Evolutionary conservation across 2,113 vertebrate genomes (phyloP), one percentile per base, ranked within the genome.

Genomic region (Burhinus bistriatus): DNA sequence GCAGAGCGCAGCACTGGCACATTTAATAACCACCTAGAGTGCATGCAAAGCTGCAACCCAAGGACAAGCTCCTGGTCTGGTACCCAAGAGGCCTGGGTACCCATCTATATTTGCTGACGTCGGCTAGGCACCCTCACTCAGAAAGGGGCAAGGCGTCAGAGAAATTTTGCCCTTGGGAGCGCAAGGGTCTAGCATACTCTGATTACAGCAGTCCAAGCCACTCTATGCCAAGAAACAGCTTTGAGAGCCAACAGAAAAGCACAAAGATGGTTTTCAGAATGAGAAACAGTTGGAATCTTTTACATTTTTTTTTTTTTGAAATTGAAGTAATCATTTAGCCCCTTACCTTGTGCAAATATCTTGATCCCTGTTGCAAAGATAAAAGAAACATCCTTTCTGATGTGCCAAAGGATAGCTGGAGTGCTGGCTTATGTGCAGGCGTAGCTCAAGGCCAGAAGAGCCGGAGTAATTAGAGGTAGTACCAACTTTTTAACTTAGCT

Each of bases 1-100:
- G 93, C 94, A 97, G 97, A 97, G 97, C 0, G 96, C 97, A 97
- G 97, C 93, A 97, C 25, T 0, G 85, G 34, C 82, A 90, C 64
- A 25, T 26, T 20, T 19, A 78, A 29, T 5, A 57, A 32, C 45
- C 42, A 66, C 32, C 44, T 5, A 9, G 36, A 14, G 36, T 1
- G 2, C 1, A 1, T 1, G 40, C 61, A 51, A 32, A 65, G 51
- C 75, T 70, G 68, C 55, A 51, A 17, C 21, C 5, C 51, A 42
- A 83, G 40, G 51, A 66, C 57, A 11, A 17, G 38, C 83, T 92
- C 18, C 81, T 15, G 7, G 7, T 10, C 51, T 14, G n/a, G 3
- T 0, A 4, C 16, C 49, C 61, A 5, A 23, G 47, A 13, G 55
- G 25, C 26, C 61, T 4, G 5, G 1, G 54, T 15, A 16, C 49